phyloP scores from a whole-genome alignment of 2,797 vertebrate species.

The Sebastes steindachneri region DNA sequence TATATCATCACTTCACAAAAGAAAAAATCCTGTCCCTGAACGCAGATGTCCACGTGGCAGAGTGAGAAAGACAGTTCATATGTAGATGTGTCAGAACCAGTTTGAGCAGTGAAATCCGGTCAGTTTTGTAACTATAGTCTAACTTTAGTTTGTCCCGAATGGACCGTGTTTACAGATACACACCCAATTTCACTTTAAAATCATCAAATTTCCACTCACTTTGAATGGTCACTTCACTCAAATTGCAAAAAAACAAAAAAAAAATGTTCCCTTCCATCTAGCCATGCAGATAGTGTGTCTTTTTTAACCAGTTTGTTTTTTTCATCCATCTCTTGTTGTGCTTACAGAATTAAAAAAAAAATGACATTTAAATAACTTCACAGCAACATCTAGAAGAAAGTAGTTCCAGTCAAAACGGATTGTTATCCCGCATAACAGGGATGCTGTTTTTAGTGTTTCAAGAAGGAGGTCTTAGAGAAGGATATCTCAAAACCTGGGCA shows the following conservation, averaged over 20 bases:
- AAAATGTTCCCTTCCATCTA: background rate
- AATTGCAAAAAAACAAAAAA: background rate
- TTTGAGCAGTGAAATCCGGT: background rate
- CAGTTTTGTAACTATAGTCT: background rate
- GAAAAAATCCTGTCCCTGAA: conserved; percentile 27
- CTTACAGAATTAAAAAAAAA: background rate
- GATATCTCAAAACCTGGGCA: background rate
- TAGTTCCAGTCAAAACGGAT: too few relatives aligned
- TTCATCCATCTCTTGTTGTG: background rate
- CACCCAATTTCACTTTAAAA: background rate
- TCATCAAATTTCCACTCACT: too few relatives aligned
- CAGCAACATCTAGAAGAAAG: background rate
- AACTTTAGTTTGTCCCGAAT: background rate
- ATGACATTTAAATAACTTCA: background rate
- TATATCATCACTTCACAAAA: conserved; percentile 34
- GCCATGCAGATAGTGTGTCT: background rate
- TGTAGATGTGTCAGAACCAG: background rate
- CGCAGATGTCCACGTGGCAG: conserved; percentile 2
- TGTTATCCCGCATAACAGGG: background rate
- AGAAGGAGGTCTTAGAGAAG: background rate
- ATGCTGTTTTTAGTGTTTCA: background rate
- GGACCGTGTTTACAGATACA: background rate
- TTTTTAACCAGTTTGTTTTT: background rate
- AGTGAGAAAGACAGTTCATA: background rate
- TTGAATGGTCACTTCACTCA: background rate